phyloP scores from a whole-genome alignment of 2,113 vertebrate genomes.

The Rhea pennata region DNA sequence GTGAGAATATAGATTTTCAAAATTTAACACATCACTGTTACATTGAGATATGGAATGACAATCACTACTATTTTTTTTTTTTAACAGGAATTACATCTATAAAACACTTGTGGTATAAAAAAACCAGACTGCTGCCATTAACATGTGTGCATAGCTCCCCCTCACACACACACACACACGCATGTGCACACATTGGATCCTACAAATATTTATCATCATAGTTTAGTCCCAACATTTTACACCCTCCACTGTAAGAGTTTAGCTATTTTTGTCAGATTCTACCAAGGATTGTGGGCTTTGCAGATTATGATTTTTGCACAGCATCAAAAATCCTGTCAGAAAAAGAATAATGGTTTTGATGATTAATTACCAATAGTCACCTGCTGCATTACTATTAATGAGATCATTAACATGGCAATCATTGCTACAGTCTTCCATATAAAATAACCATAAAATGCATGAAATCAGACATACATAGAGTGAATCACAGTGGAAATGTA shows the following conservation, averaged over 20 bases:
- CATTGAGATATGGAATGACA: neutral
- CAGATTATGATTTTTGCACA: neutral
- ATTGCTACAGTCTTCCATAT: conserved; percentile 19
- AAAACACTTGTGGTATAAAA: neutral
- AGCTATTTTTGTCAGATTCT: neutral
- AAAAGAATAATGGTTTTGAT: conserved; percentile 19
- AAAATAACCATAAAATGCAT: conserved; percentile 24
- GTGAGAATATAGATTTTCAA: neutral
- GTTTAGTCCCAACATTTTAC: neutral
- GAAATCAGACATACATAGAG: neutral
- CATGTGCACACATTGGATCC: accelerated
- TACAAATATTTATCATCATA: neutral
- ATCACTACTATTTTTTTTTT: neutral
- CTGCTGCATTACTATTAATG: conserved; percentile 8
- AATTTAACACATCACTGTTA: neutral
- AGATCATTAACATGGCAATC: conserved; percentile 26
- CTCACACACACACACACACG: neutral
- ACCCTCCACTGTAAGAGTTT: neutral
- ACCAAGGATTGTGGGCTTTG: neutral
- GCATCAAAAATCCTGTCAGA: neutral
- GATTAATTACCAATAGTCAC: conserved; percentile 46
- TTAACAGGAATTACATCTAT: neutral
- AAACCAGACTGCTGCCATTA: neutral
- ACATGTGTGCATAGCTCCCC: no score
- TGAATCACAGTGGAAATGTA: conserved; percentile 4